Conservation (phyloP, 2,797 vertebrate genomes). For the Tarsius wallacei region DNA sequence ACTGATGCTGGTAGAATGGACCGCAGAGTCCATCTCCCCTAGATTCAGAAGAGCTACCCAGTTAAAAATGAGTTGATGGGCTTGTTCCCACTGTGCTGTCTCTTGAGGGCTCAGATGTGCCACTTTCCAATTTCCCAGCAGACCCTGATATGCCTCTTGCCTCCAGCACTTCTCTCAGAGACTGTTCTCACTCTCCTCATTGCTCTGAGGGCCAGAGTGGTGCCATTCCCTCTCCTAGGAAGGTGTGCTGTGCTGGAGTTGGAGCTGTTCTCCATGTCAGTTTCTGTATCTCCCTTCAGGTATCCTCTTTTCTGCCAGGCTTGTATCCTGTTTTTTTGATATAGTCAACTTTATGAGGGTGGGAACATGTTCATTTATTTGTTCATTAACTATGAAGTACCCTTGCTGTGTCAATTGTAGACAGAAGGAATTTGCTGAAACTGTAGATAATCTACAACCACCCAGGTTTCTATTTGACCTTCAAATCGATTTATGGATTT, state of each 20-base stretch:
- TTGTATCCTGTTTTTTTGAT: background rate
- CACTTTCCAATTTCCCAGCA: background rate
- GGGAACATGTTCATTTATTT: background rate
- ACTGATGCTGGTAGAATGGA: background rate
- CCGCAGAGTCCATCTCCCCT: background rate
- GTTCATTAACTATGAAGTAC: background rate
- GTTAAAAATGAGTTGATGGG: background rate
- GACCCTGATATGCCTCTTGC: background rate
- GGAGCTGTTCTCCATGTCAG: background rate
- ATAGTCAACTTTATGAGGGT: background rate
- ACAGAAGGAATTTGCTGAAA: conserved; percentile 18
- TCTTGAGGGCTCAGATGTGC: background rate
- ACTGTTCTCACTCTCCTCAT: no score
- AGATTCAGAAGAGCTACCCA: background rate
- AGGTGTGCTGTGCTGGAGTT: background rate
- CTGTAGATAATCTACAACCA: background rate
- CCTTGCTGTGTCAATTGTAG: background rate
- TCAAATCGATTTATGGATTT: background rate
- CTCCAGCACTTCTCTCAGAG: background rate
- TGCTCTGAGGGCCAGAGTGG: background rate
- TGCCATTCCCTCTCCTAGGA: background rate
- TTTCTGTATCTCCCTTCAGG: background rate
- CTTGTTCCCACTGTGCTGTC: no score
- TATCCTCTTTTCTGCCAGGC: background rate
- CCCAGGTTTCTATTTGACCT: background rate